Evolutionary conservation across 2,888 invertebrate species (phyloP).

Genomic region (Archips xylosteana): DNA sequence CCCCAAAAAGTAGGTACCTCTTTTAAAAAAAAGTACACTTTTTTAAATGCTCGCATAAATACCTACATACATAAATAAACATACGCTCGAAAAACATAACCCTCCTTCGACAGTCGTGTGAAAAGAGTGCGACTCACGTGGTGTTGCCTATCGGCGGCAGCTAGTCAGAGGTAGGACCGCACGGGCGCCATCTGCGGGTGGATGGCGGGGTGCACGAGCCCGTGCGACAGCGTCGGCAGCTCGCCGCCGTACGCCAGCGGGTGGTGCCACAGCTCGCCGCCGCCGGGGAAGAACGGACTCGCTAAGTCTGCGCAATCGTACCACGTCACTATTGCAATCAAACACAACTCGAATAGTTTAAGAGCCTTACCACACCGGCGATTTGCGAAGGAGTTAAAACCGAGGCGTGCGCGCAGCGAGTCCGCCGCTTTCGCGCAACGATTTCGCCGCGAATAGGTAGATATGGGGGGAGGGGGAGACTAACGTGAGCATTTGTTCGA

Average conservation of each 20-base stretch:
- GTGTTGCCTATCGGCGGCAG: slow-evolving; percentile 93
- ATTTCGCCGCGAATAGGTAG: too few species aligned
- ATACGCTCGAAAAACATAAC: too few species aligned
- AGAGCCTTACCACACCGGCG: background rate
- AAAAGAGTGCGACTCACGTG: slow-evolving; percentile 80
- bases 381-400: too few species aligned
- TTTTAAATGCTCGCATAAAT: too few species aligned
- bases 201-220: slow-evolving; percentile 98
- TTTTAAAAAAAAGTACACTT: too few species aligned
- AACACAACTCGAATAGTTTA: slow-evolving; percentile 44
- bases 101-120: too few species aligned
- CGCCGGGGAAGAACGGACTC: slow-evolving; percentile 96
- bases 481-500: too few species aligned
- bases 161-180: slow-evolving; percentile 99
- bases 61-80: too few species aligned
- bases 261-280: slow-evolving; percentile 97
- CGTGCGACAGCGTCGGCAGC: slow-evolving; percentile 94
- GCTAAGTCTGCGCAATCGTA: slow-evolving; percentile 92
- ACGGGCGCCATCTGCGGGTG: slow-evolving; percentile 98
- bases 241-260: slow-evolving; percentile 93
- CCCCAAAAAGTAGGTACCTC: too few species aligned
- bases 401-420: too few species aligned
- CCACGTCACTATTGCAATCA: slow-evolving; percentile 47
- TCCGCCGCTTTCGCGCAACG: too few species aligned
- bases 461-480: too few species aligned